A percentile compares a stretch with the other conserved stretches of the same genome.
These are phyloP conservation scores for Onthophagus taurus DNA, from an alignment of 1,140 invertebrate species.

Conservation along the genomic window DNA sequence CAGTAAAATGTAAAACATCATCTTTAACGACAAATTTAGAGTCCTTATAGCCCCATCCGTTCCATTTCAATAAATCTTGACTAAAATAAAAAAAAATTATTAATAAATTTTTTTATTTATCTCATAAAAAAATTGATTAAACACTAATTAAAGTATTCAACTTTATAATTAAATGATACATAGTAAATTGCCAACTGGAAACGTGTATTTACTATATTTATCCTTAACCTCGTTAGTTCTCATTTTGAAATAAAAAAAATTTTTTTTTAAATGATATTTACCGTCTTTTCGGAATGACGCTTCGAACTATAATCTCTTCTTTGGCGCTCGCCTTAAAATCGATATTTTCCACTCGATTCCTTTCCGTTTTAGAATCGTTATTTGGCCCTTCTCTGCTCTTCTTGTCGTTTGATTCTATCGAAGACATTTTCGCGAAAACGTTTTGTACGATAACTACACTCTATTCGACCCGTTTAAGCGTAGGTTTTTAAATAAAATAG, in stretches of 20 bases:
- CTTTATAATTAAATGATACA: background rate
- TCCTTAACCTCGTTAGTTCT: background rate
- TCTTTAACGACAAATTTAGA: conserved; percentile 60
- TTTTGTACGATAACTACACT: too few species aligned
- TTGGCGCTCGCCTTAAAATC: too few species aligned
- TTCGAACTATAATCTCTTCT: conserved; percentile 3
- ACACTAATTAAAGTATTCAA: background rate
- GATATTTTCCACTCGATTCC: too few species aligned
- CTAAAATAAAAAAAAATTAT: conserved; percentile 41
- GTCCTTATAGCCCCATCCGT: conserved; percentile 98
- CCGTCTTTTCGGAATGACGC: conserved; percentile 6
- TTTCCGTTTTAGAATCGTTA: too few species aligned
- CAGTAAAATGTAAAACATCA: conserved; percentile 57
- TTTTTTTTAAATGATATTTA: background rate
- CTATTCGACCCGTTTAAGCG: too few species aligned
- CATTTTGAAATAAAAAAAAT: background rate
- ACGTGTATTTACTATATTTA: background rate
- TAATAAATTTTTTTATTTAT: background rate
- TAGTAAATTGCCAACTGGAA: background rate
- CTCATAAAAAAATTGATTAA: background rate
- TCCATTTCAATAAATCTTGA: conserved; percentile 87
- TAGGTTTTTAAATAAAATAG: too few species aligned
- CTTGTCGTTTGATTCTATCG: too few species aligned
- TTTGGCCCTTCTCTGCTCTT: too few species aligned
- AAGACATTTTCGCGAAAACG: too few species aligned